These are phyloP conservation scores for Amphiprion ocellaris DNA, from an alignment of 2,113 vertebrate species.

Conservation along the genomic window DNA sequence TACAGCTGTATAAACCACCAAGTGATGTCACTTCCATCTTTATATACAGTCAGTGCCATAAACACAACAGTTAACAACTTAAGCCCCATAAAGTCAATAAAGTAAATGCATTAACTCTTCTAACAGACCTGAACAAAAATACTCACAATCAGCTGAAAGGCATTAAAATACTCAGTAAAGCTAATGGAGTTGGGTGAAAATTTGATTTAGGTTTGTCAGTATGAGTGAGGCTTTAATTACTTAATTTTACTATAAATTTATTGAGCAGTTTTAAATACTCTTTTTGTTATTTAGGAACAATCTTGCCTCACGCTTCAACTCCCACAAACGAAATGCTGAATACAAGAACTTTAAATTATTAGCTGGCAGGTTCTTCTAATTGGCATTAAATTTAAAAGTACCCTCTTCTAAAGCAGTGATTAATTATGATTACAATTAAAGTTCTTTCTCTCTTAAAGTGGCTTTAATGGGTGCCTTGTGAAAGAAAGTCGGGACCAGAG, in stretches of 20 bases:
- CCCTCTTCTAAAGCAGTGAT: not conserved
- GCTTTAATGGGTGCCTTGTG: not conserved
- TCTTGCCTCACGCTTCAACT: not conserved
- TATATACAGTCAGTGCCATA: no score
- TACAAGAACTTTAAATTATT: not conserved
- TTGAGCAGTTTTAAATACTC: constrained; percentile 1
- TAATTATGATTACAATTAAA: not conserved
- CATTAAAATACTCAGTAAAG: no score
- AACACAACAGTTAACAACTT: not conserved
- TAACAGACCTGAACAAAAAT: no score
- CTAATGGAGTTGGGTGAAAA: no score
- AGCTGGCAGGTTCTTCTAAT: constrained; percentile 11
- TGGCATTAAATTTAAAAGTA: constrained; percentile 1
- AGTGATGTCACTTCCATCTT: no score
- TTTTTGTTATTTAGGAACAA: not conserved
- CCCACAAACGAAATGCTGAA: not conserved
- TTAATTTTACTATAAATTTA: not conserved
- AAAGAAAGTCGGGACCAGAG: not conserved
- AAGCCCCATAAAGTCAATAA: not conserved
- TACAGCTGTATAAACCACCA: no score
- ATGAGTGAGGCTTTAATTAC: not conserved
- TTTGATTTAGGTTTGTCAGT: no score
- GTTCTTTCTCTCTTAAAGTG: not conserved
- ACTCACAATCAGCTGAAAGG: no score
- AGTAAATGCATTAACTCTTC: no score